These are phyloP conservation scores for Illadopsis cleaveri DNA, from an alignment of 2,113 vertebrate genomes.

Conservation along the genomic window DNA sequence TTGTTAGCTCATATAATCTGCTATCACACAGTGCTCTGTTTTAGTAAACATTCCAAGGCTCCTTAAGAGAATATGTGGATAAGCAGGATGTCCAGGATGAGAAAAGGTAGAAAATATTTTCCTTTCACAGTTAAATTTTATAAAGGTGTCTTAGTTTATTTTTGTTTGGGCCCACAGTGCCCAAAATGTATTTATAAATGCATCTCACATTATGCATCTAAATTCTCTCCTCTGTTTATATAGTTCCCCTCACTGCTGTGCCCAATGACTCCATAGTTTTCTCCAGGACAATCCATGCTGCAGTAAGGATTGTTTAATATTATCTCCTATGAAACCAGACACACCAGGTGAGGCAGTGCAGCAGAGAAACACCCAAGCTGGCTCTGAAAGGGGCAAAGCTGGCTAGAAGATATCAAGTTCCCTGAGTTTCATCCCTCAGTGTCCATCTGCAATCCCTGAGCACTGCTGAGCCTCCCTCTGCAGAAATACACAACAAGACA, in stretches of 20 bases:
- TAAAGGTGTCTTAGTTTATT: neutral
- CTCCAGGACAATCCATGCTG: neutral
- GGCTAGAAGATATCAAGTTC: too few species aligned
- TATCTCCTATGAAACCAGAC: neutral
- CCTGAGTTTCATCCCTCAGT: too few species aligned
- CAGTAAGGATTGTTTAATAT: neutral
- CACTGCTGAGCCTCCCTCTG: too few species aligned
- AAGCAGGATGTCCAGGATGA: neutral
- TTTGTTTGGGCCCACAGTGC: neutral
- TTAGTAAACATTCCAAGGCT: neutral
- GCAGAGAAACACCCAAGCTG: too few species aligned
- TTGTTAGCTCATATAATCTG: neutral
- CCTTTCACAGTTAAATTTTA: neutral
- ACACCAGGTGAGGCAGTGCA: too few species aligned
- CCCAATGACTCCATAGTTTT: fast-evolving
- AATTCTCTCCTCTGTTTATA: neutral
- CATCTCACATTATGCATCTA: neutral
- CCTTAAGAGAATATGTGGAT: neutral
- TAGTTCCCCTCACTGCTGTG: neutral
- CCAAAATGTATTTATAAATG: neutral
- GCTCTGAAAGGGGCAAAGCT: too few species aligned
- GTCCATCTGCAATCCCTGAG: too few species aligned
- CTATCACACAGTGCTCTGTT: neutral
- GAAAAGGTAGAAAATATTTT: neutral
- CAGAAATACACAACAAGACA: too few species aligned